phyloP scores from a whole-genome alignment of 2,113 vertebrate genomes.

The Brachionichthys hirsutus region DNA sequence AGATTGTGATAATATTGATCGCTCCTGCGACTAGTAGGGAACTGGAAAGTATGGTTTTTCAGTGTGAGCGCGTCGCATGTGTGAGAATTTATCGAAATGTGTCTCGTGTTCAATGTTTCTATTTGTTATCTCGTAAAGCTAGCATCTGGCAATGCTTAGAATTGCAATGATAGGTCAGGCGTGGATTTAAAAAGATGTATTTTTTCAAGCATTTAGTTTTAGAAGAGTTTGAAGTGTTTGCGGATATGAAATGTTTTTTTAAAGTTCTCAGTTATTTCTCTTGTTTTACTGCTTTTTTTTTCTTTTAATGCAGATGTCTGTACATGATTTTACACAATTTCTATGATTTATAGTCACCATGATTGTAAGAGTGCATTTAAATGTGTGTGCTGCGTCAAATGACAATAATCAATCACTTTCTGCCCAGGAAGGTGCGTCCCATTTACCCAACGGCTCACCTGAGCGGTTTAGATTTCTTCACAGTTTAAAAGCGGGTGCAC shows the following conservation, averaged over 20 bases:
- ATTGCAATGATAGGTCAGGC: slow-evolving; percentile 66
- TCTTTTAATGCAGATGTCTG: slow-evolving; percentile 50
- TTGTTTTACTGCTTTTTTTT: slow-evolving; percentile 53
- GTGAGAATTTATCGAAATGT: slow-evolving; percentile 11
- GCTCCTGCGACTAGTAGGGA: slow-evolving; percentile 13
- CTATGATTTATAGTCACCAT: slow-evolving; percentile 26
- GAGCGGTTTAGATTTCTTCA: slow-evolving; percentile 24
- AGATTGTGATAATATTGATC: slow-evolving; percentile 22
- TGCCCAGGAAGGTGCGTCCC: slow-evolving; percentile 1
- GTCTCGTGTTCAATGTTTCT: slow-evolving; percentile 48
- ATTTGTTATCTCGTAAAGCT: slow-evolving; percentile 49
- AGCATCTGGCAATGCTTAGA: slow-evolving; percentile 66
- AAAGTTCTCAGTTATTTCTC: slow-evolving; percentile 11
- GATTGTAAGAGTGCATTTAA: slow-evolving; percentile 30
- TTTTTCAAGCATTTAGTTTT: slow-evolving; percentile 69
- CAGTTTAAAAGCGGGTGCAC: slow-evolving; percentile 51
- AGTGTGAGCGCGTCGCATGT: slow-evolving; percentile 1
- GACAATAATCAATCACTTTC: slow-evolving; percentile 26
- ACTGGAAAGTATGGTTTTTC: background rate
- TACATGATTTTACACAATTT: slow-evolving; percentile 40
- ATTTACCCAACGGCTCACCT: slow-evolving; percentile 15
- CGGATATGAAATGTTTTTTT: slow-evolving; percentile 18
- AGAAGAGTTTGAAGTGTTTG: slow-evolving; percentile 39
- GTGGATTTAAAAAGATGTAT: slow-evolving; percentile 57
- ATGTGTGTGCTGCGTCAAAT: slow-evolving; percentile 22